These are phyloP conservation scores for Esox masquinongy DNA, from an alignment of 2,797 vertebrate species.

Conservation along the genomic window DNA sequence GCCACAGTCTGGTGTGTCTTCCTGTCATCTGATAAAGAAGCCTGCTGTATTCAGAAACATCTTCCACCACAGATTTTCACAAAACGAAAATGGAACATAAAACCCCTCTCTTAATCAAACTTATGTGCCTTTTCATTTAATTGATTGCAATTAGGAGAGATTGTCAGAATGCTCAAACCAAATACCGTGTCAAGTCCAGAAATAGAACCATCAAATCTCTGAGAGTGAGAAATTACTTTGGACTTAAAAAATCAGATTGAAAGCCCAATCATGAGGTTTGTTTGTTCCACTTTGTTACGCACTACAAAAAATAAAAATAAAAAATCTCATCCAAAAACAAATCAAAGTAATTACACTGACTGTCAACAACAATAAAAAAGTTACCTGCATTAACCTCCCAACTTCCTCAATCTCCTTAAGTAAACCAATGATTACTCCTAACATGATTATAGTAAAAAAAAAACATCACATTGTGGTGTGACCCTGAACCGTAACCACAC, in stretches of 20 bases:
- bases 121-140: neutral
- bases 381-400: neutral
- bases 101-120: neutral
- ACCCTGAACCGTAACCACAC: constrained; percentile 21
- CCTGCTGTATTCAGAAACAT: neutral
- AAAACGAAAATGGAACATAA: neutral
- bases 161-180: too few species aligned
- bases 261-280: neutral
- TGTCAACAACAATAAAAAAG: neutral
- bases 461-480: neutral
- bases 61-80: too few species aligned
- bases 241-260: neutral
- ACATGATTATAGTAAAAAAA: neutral
- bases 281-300: neutral
- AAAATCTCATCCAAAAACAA: neutral
- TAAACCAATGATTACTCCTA: neutral
- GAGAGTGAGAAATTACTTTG: neutral
- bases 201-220: neutral
- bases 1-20: constrained; percentile 9
- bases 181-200: neutral
- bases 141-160: neutral
- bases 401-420: neutral
- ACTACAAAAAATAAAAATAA: neutral
- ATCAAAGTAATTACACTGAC: constrained; percentile 15
- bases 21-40: neutral